A percentile compares a stretch with the other conserved stretches of the same genome.
phyloP scores from a whole-genome alignment of 1,140 invertebrate species.

The Nebria ingens region DNA sequence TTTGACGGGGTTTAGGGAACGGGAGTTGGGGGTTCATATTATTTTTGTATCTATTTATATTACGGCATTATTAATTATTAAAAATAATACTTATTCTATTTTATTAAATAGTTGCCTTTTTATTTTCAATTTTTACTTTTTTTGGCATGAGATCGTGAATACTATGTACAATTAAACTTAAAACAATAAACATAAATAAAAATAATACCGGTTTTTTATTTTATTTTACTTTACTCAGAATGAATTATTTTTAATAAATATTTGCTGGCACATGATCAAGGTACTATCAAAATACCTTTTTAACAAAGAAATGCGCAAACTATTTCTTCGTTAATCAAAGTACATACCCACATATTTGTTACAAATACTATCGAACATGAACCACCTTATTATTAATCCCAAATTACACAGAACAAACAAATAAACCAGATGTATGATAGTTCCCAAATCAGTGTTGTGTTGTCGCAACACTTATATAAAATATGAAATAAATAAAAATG shows the following conservation, averaged over 20 bases:
- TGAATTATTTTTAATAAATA: background rate
- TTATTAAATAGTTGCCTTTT: background rate
- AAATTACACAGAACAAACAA: too few species aligned
- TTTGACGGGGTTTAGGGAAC: background rate
- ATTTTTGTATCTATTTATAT: background rate
- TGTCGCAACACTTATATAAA: too few species aligned
- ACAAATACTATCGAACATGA: too few species aligned
- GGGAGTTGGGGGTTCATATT: background rate
- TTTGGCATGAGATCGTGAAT: conserved; percentile 3
- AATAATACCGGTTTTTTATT: conserved; percentile 5
- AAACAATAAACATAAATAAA: conserved; percentile 3
- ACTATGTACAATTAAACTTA: background rate
- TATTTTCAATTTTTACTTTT: background rate
- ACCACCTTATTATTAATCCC: too few species aligned
- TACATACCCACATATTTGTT: background rate
- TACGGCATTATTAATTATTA: conserved; percentile 3
- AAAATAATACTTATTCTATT: background rate
- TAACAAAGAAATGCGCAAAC: conserved; percentile 7
- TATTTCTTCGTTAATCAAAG: conserved; percentile 2
- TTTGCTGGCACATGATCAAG: conserved; percentile 7
- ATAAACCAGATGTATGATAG: too few species aligned
- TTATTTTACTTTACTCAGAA: conserved; percentile 1
- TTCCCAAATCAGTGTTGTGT: too few species aligned
- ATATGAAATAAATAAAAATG: too few species aligned
- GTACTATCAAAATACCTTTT: background rate